A percentile compares a stretch with the other conserved stretches of the same genome.
Conservation (phyloP, 2,888 invertebrate genomes). For the Nudaria mundana region DNA sequence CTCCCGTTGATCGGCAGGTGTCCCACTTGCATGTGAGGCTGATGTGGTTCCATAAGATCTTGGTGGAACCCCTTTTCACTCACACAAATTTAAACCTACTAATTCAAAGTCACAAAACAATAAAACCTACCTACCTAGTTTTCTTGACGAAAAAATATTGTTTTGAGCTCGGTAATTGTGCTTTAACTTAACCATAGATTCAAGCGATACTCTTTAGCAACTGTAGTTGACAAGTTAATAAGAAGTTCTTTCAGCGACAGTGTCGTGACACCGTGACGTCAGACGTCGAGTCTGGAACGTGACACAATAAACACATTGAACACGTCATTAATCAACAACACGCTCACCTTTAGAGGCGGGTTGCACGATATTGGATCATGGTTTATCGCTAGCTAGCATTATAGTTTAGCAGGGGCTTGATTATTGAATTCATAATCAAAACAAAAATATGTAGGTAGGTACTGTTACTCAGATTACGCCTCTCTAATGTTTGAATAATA, state of each 20-base stretch:
- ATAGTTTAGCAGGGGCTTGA: slow-evolving; percentile 4
- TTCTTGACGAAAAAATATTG: neutral
- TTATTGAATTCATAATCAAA: too few species aligned
- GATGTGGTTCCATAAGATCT: too few species aligned
- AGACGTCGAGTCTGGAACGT: slow-evolving; percentile 30
- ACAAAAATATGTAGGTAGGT: too few species aligned
- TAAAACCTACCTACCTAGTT: too few species aligned
- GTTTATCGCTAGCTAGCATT: too few species aligned
- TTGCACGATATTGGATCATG: slow-evolving; percentile 13
- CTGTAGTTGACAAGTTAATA: slow-evolving; percentile 13
- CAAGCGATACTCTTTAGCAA: neutral
- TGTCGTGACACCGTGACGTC: slow-evolving; percentile 2
- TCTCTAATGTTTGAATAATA: too few species aligned
- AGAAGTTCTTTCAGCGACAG: slow-evolving; percentile 5
- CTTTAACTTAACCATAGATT: neutral
- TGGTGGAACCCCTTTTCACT: too few species aligned
- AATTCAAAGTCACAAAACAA: too few species aligned
- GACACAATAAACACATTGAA: slow-evolving; percentile 72
- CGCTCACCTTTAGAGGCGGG: slow-evolving; percentile 51
- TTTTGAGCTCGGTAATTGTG: neutral
- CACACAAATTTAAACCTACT: too few species aligned
- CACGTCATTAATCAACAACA: slow-evolving; percentile 72
- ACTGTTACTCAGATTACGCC: too few species aligned
- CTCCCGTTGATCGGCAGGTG: too few species aligned
- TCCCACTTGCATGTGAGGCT: too few species aligned